Evolutionary conservation across 2,797 vertebrate genomes (phyloP).

Genomic region (Microchirus variegatus): DNA sequence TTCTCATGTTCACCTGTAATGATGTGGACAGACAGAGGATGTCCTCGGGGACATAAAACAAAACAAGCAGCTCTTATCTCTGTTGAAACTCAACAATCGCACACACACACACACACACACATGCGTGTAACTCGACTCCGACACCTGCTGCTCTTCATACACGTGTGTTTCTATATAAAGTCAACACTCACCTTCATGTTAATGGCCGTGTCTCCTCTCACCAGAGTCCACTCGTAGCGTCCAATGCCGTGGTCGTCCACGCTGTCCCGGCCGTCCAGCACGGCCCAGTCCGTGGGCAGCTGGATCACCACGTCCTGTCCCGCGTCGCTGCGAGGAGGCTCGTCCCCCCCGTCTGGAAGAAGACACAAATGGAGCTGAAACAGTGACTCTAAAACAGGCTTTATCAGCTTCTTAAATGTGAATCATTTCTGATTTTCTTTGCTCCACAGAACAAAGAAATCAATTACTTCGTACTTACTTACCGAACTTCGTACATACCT

Average conservation of each 20-base stretch:
- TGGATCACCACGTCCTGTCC: conserved; percentile 92
- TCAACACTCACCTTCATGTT: conserved; percentile 94
- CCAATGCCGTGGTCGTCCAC: conserved; percentile 88
- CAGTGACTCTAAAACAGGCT: too few relatives aligned
- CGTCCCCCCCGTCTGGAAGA: conserved; percentile 62
- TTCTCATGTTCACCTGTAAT: too few relatives aligned
- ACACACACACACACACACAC: not conserved
- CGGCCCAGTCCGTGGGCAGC: conserved; percentile 90
- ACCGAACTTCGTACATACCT: too few relatives aligned
- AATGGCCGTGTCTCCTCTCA: conserved; percentile 86
- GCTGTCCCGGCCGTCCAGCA: conserved; percentile 93
- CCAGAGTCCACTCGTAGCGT: conserved; percentile 89
- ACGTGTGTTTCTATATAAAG: too few relatives aligned
- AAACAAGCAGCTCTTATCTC: not conserved
- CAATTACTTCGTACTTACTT: too few relatives aligned
- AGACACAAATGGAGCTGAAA: too few relatives aligned
- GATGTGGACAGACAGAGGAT: too few relatives aligned
- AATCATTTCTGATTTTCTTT: too few relatives aligned
- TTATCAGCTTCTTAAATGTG: too few relatives aligned
- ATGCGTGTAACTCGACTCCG: not conserved
- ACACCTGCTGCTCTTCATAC: not conserved
- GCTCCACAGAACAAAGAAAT: too few relatives aligned
- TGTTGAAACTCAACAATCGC: not conserved
- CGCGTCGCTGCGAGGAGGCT: conserved; percentile 89
- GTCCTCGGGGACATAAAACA: not conserved